Evolutionary conservation across 2,113 vertebrate genomes (phyloP).

Genomic region (Variabilichromis moorii): DNA sequence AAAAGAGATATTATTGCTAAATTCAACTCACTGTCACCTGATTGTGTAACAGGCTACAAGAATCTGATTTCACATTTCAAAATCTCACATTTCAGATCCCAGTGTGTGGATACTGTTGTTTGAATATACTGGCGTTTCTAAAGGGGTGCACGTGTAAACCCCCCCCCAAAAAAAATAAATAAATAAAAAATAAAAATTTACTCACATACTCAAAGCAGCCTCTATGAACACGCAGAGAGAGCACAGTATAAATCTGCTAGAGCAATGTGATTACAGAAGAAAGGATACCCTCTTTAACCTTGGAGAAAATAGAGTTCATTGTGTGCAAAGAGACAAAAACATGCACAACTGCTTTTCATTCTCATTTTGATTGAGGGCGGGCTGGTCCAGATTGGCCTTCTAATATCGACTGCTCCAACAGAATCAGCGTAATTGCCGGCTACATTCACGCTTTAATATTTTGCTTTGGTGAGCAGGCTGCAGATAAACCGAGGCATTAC

Average conservation of each 20-base stretch:
- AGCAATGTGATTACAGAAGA: background rate
- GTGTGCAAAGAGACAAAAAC: background rate
- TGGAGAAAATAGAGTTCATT: background rate
- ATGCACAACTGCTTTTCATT: background rate
- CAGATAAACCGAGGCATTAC: background rate
- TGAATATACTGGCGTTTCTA: background rate
- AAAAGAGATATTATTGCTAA: fast-evolving
- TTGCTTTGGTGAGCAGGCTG: background rate
- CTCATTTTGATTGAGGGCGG: background rate
- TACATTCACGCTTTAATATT: background rate
- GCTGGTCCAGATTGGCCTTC: background rate
- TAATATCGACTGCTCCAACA: background rate
- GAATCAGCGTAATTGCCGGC: background rate
- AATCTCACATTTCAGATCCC: background rate
- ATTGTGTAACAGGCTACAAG: background rate
- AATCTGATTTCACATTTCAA: background rate
- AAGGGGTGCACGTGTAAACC: background rate
- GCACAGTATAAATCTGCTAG: background rate
- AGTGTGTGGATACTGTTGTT: background rate
- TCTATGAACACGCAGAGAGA: background rate
- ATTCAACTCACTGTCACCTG: background rate
- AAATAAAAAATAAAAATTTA: background rate
- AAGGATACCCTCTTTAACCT: background rate
- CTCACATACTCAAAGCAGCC: background rate
- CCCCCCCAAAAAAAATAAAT: background rate